phyloP scores from a whole-genome alignment of 2,888 invertebrate genomes.

The Perizoma affinitatum region DNA sequence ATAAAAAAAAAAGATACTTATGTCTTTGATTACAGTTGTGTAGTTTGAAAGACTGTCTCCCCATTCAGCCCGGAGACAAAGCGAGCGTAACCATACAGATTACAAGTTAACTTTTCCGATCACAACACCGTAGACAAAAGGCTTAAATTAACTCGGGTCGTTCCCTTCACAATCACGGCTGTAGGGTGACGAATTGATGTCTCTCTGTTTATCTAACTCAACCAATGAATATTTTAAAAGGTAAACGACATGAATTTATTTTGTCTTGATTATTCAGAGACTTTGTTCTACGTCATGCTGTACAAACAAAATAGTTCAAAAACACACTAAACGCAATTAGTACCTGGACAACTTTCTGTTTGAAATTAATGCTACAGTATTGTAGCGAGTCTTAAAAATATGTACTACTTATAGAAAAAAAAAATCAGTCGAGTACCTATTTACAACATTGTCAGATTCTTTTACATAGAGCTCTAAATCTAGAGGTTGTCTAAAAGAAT shows the following conservation, averaged over 20 bases:
- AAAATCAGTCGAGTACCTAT: no score
- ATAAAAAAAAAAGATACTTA: no score
- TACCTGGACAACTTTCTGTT: no score
- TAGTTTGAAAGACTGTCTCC: constrained; percentile 14
- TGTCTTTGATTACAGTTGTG: no score
- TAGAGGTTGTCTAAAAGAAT: no score
- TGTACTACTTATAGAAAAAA: no score
- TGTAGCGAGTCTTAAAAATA: no score
- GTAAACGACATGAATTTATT: constrained; percentile 38
- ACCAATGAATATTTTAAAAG: constrained; percentile 42
- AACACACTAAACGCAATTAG: no score
- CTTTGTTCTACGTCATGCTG: constrained; percentile 6
- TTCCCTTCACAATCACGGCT: constrained; percentile 62
- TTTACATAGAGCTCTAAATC: no score
- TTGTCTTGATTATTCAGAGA: constrained; percentile 20
- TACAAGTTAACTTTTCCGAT: constrained; percentile 81
- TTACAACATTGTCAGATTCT: no score
- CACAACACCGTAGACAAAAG: constrained; percentile 80
- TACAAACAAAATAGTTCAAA: not conserved
- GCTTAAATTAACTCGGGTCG: constrained; percentile 74
- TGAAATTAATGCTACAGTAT: no score
- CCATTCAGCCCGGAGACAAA: constrained; percentile 33
- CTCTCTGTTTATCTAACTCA: constrained; percentile 50
- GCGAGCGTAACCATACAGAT: constrained; percentile 65
- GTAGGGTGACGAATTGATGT: constrained; percentile 75